A percentile compares a stretch with the other conserved stretches of the same genome.
Conservation (phyloP, 2,113 vertebrate species). For the Bagarius yarrelli region DNA sequence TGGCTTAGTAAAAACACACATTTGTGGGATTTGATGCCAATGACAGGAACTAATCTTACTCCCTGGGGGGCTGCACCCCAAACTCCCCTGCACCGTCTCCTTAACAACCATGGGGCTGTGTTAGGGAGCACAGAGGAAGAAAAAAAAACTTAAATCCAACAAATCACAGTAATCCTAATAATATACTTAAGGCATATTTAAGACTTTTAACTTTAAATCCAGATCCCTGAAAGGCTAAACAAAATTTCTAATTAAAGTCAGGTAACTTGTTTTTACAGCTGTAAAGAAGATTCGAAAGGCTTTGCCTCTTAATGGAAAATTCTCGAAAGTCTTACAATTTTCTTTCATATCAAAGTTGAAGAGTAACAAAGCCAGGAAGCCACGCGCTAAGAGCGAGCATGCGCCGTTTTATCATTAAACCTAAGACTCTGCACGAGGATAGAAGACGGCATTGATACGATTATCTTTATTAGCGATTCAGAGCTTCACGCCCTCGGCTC, state of each 20-base stretch:
- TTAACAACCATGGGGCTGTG: slow-evolving; percentile 31
- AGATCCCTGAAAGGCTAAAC: neutral
- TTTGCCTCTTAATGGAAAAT: neutral
- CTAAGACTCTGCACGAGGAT: slow-evolving; percentile 23
- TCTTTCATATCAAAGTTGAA: neutral
- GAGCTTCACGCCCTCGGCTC: neutral
- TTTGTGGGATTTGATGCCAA: slow-evolving; percentile 10
- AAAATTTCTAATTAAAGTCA: neutral
- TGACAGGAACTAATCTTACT: slow-evolving; percentile 25
- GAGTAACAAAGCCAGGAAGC: slow-evolving; percentile 14
- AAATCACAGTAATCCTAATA: neutral
- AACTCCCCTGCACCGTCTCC: slow-evolving; percentile 22
- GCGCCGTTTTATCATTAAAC: slow-evolving; percentile 40
- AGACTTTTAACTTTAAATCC: neutral
- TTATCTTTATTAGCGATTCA: slow-evolving; percentile 53
- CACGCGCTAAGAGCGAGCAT: neutral
- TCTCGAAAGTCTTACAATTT: neutral
- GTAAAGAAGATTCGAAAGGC: neutral
- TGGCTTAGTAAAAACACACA: slow-evolving; percentile 1
- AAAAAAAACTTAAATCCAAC: neutral
- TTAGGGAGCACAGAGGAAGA: neutral
- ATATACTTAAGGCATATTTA: neutral
- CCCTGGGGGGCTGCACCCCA: slow-evolving; percentile 18
- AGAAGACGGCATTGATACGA: neutral
- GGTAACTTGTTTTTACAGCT: neutral